Base-by-base conservation (phyloP, 2,113 vertebrate species). In the Microcebus murinus region DNA sequence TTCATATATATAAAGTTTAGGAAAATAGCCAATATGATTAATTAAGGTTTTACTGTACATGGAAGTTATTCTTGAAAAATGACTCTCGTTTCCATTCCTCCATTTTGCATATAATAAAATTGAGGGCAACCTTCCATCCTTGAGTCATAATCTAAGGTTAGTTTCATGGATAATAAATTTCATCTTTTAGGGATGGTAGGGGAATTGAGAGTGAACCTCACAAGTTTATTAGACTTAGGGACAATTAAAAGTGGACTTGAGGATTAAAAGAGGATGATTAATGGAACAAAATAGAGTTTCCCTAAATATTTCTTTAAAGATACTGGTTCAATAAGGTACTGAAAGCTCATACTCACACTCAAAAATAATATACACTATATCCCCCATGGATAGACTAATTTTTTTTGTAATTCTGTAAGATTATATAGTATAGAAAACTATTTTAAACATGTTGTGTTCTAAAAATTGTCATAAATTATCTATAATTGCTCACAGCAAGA, bases 51-150 rank as follows among this genome's bases (percentile, higher is more conserved):
- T 83, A 6, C 29, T 93, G 11, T 45, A 45, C 27, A 48, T 63
- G 14, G 31, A 94, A 87, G 18, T 13, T 93, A 81, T 76, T 93
- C 48, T 65, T 81, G 10, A 94, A 76, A 68, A 93, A 90, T 15
- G 20, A 90, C 36, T 61, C 5, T 67, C 21, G 42, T 21, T 89
- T 10, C 61, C 17, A 31, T 42, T 3, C 2, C 21, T 94, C 17
- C 34, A 57, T 50, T 91, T 85, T 83, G 11, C 39, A 31, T n/a
- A 36, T 42, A 85, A 94, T 59, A 63, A 92, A 91, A 91, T 1
- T 20, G n/a, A 70, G 68, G 18, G 15, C 15, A 48, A 80, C 42
- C 50, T 63, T 71, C 6, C 14, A 79, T 50, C 18, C 27, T 6
- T 91, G 45, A 79, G 9, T 74, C 73, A 79, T 34, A 85, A 63